Conservation (phyloP, 2,113 vertebrate genomes). For the Crotalus tigris region DNA sequence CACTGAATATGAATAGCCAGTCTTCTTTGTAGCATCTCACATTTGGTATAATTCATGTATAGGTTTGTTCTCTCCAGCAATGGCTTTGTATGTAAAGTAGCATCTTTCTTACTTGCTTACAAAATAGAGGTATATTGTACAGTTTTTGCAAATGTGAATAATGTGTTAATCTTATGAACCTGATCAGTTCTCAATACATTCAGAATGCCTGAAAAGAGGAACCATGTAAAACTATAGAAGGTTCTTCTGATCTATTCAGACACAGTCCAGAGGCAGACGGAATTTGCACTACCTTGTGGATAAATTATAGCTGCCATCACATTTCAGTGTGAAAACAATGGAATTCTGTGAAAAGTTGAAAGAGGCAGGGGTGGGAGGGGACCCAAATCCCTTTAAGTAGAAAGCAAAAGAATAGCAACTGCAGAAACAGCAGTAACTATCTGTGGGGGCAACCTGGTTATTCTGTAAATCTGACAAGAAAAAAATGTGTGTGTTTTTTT, state of each 20-base stretch:
- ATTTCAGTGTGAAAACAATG: conserved; percentile 31
- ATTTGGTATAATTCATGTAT: neutral
- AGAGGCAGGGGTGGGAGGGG: neutral
- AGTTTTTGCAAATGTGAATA: neutral
- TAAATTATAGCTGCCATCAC: conserved; percentile 15
- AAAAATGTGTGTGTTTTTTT: neutral
- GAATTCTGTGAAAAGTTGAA: neutral
- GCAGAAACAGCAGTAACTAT: conserved; percentile 16
- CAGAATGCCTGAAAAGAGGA: neutral
- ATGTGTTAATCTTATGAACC: neutral
- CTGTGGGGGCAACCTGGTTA: neutral
- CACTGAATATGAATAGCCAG: neutral
- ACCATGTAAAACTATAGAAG: conserved; percentile 11
- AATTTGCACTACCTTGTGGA: conserved; percentile 34
- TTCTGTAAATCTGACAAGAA: conserved; percentile 33
- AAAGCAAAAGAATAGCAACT: conserved; percentile 22
- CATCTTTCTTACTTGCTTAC: neutral
- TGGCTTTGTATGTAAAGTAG: neutral
- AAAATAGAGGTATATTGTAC: conserved; percentile 9
- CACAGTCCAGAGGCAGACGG: conserved; percentile 20
- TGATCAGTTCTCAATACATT: conserved; percentile 37
- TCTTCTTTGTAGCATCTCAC: neutral
- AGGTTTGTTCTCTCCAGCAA: neutral
- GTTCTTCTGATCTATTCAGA: conserved; percentile 6
- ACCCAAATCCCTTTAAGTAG: neutral